Evolutionary conservation across 2,888 invertebrate species (phyloP).

Genomic region (Eurois occulta): DNA sequence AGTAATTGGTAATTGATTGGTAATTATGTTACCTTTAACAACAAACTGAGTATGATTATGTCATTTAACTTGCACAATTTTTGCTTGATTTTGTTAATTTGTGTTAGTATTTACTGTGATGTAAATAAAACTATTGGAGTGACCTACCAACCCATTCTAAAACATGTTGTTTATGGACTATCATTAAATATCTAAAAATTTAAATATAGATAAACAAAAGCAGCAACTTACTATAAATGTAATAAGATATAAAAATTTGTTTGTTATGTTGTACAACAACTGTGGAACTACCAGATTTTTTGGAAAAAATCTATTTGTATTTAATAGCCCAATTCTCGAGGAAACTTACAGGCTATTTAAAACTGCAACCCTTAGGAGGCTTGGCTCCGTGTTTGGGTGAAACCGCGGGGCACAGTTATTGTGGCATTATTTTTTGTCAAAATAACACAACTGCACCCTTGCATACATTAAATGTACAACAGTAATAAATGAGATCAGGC

Average conservation of each 20-base stretch:
- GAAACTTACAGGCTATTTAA: not conserved
- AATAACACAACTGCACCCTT: too few species aligned
- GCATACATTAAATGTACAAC: not conserved
- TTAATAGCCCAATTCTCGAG: not conserved
- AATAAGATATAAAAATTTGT: too few species aligned
- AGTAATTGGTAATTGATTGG: not conserved
- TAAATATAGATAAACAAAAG: not conserved
- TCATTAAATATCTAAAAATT: not conserved
- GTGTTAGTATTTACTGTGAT: not conserved
- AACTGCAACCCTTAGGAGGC: not conserved
- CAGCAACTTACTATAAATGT: not conserved
- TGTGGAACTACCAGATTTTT: not conserved
- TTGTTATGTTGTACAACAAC: too few species aligned
- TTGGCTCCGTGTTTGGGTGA: too few species aligned
- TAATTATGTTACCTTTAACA: not conserved
- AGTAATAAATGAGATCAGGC: not conserved
- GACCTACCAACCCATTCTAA: not conserved
- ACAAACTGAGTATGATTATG: not conserved
- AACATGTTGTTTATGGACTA: not conserved
- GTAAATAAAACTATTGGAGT: not conserved
- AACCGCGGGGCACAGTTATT: not conserved
- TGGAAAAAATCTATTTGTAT: not conserved
- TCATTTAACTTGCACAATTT: not conserved
- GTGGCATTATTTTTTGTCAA: too few species aligned
- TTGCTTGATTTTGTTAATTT: not conserved